Evolutionary conservation across 1,140 invertebrate species (phyloP), one percentile per base, ranked within the genome.

Genomic region (Aphelenchoides fujianensis): DNA sequence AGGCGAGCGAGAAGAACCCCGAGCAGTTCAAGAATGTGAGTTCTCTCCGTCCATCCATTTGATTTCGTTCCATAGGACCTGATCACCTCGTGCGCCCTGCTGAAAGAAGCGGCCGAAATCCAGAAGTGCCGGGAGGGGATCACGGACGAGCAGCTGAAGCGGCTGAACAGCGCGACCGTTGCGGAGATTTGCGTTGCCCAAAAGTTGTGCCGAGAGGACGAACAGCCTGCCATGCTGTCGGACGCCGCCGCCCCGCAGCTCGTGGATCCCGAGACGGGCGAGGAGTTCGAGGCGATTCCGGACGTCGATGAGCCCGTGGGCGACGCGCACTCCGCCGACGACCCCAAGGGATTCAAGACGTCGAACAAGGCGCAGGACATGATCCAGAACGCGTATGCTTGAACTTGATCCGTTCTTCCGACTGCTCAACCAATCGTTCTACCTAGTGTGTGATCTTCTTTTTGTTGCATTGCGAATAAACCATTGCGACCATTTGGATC

Each of bases 221-320:
- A 66, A 35, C n/a, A 31, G 36, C 32, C 63, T 19, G 12, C 23
- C 28, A n/a, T n/a, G n/a, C n/a, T n/a, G n/a, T n/a, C n/a, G n/a
- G 32, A 66, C 37, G 16, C 31, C 19, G 28, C 1, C 23, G 63
- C 32, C 27, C n/a, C n/a, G n/a, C n/a, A n/a, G n/a, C n/a, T n/a
- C n/a, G n/a, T n/a, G n/a, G n/a, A n/a, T n/a, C 28, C 19, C 36
- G 32, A 66, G 53, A 66, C 19, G 30, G 27, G 36, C 66, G 66
- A 68, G 54, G 9, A 64, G 36, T 68, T 68, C 7, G 19, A 68
- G 16, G 66, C 55, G 3, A 64, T 53, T 64, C 35, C 70, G 31
- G 74, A 59, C 19, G 55, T 59, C 19, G 55, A 59, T 30, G 23
- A 19, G 12, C 41, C 41, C 12, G 23, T 48, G 12, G 23, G 27